Base-by-base conservation (phyloP, 2,797 vertebrate species). In the Oryzias sinensis region DNA sequence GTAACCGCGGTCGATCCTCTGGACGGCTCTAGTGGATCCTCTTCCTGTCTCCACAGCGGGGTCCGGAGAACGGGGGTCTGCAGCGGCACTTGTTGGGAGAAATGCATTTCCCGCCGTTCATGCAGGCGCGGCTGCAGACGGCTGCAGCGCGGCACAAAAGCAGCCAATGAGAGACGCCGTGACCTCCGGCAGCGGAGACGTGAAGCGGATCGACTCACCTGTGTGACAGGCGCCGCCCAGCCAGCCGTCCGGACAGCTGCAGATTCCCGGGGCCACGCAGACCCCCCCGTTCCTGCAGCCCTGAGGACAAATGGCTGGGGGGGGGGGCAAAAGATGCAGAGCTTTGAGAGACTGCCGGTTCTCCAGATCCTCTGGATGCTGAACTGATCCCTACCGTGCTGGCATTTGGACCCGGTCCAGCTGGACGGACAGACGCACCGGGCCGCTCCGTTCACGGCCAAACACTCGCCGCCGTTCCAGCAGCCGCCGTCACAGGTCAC, bases 191-290 rank as follows among this genome's bases (percentile, higher is more conserved):
- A 37, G 9, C 33, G 0, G 33, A 2, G 33, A 13, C 9, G 33
- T 37, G 33, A 13, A 37, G 33, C 33, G 9, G 24, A 50, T 11
- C 56, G 48, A 53, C 86, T 89, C 83, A 95, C 94, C 93, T 14
- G 87, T 91, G 67, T 95, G 93, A 68, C 93, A 95, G 42, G 93
- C 93, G 13, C 92, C 93, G 4, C 94, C 93, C 2, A 95, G 70
- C 93, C 94, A 95, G 65, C 93, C 94, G 44, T 93, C 91, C 1
- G 74, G 88, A 87, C 94, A 96, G 90, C 91, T 95, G 84, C 94
- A 95, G 89, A 95, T 93, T 87, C 93, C 94, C 60, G 93, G 94
- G 72, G 91, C 91, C 83, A 94, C 87, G 53, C 93, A 95, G 75
- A 86, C 66, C 16, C 93, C 93, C n/a, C 91, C 93, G 55, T 94